Percentiles rank a stretch among this genome's conserved stretches.
These are phyloP conservation scores for Heliocidaris tuberculata DNA, from an alignment of 35 echinoderm and acorn worm species.

Conservation along the genomic window DNA sequence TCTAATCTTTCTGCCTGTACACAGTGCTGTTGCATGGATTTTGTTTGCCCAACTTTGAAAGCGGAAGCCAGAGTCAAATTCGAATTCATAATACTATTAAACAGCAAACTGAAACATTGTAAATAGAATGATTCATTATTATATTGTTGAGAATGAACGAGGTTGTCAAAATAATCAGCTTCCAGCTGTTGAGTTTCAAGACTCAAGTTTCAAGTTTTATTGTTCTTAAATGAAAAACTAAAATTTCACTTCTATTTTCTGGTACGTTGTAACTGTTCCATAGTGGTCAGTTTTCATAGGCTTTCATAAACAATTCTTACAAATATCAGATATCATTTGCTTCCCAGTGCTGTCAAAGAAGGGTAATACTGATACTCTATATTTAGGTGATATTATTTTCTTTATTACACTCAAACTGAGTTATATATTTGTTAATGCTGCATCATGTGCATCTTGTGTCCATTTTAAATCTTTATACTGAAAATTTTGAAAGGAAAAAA, in stretches of 20 bases:
- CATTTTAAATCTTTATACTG: no score
- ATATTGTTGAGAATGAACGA: background rate
- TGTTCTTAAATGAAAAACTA: no score
- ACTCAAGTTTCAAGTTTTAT: background rate
- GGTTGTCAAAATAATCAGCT: background rate
- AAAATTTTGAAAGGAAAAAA: no score
- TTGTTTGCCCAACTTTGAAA: background rate
- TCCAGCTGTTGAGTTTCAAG: no score
- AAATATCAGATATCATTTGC: background rate
- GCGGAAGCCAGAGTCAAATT: background rate
- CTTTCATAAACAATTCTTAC: no score
- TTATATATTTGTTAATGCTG: background rate
- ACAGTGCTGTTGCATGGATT: background rate
- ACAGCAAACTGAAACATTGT: background rate
- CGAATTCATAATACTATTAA: background rate
- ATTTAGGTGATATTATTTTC: background rate
- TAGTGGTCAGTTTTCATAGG: no score
- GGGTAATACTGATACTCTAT: background rate
- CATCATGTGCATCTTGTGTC: background rate
- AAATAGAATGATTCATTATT: background rate
- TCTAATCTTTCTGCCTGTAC: background rate
- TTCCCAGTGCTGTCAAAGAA: background rate
- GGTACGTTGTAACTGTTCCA: no score
- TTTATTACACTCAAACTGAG: background rate
- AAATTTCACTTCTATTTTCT: background rate